Evolutionary conservation across 2,113 vertebrate genomes (phyloP).

Genomic region (Tachycineta bicolor): DNA sequence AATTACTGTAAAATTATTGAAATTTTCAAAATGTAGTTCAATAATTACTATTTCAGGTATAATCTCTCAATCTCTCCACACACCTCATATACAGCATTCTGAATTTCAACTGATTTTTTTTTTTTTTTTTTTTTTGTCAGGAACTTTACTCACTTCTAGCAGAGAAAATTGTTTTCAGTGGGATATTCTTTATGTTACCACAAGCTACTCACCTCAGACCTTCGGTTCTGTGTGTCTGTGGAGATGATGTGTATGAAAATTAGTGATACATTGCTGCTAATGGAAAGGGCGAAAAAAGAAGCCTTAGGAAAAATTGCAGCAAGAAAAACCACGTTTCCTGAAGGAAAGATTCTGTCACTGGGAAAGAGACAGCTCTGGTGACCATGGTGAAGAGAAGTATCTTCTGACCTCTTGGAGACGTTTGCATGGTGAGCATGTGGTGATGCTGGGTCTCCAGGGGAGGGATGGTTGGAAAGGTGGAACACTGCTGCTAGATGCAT

Average conservation of each 20-base stretch:
- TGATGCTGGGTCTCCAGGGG: accelerated
- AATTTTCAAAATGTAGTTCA: background rate
- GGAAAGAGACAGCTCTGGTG: background rate
- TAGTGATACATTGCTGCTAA: background rate
- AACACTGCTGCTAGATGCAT: accelerated
- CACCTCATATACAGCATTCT: background rate
- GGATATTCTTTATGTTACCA: background rate
- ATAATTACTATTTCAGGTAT: background rate
- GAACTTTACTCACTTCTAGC: background rate
- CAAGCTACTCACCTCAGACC: background rate
- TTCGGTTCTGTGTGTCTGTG: background rate
- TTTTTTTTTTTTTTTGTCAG: background rate
- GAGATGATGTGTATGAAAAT: background rate
- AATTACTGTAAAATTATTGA: background rate
- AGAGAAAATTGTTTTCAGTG: background rate
- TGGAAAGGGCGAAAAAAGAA: background rate
- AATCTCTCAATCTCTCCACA: background rate
- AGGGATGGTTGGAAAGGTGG: background rate
- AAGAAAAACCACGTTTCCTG: background rate
- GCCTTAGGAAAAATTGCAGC: background rate
- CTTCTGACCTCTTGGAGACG: background rate
- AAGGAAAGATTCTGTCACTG: background rate
- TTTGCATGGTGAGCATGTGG: accelerated
- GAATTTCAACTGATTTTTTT: background rate
- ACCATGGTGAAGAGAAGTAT: background rate